Evolutionary conservation across 2,797 vertebrate genomes (phyloP).

Genomic region (Leptodactylus fallax): DNA sequence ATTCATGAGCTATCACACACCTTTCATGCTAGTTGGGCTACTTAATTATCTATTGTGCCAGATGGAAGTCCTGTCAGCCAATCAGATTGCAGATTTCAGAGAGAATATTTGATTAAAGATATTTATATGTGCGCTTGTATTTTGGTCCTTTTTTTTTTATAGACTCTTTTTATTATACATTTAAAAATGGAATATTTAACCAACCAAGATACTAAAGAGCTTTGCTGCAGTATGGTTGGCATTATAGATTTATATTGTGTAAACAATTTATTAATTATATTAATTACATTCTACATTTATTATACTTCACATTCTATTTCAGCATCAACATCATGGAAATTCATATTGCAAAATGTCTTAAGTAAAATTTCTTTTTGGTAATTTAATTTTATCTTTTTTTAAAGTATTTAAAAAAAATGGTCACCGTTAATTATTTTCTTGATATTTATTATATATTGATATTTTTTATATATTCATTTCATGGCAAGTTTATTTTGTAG

Average conservation of each 20-base stretch:
- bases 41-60: conserved; percentile 72
- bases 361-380: not conserved
- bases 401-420: too few species aligned
- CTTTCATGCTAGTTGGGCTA: conserved; percentile 73
- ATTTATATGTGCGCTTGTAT: conserved; percentile 19
- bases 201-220: not conserved
- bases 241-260: not conserved
- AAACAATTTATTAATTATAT: not conserved
- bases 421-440: not conserved
- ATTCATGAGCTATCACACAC: conserved; percentile 72
- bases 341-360: too few species aligned
- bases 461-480: too few species aligned
- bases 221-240: not conserved
- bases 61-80: conserved; percentile 46
- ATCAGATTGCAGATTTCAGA: conserved; percentile 19
- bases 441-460: not conserved
- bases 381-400: not conserved
- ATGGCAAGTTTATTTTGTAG: too few species aligned
- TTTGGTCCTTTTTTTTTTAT: not conserved
- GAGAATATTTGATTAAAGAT: conserved; percentile 42
- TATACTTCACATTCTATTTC: not conserved
- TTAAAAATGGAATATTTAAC: not conserved
- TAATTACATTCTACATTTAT: not conserved
- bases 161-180: conserved; percentile 4
- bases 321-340: too few species aligned